phyloP scores from a whole-genome alignment of 2,113 vertebrate species.

The Phodopus roborovskii region DNA sequence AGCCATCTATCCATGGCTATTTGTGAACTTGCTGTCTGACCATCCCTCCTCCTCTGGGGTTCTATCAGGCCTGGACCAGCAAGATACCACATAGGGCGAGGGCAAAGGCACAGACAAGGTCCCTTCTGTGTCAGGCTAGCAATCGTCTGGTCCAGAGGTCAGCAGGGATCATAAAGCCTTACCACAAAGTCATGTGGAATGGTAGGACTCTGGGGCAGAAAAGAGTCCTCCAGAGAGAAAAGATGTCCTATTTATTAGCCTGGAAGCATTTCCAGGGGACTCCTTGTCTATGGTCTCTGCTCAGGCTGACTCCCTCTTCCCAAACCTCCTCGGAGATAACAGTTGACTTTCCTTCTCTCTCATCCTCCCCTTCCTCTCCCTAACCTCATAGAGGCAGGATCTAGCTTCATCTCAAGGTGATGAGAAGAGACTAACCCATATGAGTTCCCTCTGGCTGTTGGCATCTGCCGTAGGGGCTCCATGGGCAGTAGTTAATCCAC shows the following conservation, averaged over 20 bases:
- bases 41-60: too few relatives aligned
- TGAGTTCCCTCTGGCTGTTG: not conserved
- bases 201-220: not conserved
- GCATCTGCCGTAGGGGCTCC: not conserved
- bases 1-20: not conserved
- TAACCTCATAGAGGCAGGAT: not conserved
- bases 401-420: too few relatives aligned
- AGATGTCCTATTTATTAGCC: not conserved
- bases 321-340: not conserved
- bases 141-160: not conserved
- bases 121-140: too few relatives aligned
- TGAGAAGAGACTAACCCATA: not conserved
- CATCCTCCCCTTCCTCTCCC: not conserved
- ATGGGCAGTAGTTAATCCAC: not conserved
- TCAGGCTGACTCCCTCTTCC: not conserved
- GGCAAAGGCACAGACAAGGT: too few relatives aligned
- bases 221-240: not conserved
- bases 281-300: not conserved
- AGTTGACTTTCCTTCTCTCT: not conserved
- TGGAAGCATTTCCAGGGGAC: not conserved
- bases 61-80: not conserved
- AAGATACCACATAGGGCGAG: not conserved
- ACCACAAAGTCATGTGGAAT: not conserved
- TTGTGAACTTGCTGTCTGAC: not conserved
- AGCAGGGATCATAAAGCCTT: not conserved